Percentiles rank a stretch among this genome's conserved stretches.
Evolutionary conservation across 2,797 vertebrate genomes (phyloP).

Genomic region (Tauraco hartlaubi): DNA sequence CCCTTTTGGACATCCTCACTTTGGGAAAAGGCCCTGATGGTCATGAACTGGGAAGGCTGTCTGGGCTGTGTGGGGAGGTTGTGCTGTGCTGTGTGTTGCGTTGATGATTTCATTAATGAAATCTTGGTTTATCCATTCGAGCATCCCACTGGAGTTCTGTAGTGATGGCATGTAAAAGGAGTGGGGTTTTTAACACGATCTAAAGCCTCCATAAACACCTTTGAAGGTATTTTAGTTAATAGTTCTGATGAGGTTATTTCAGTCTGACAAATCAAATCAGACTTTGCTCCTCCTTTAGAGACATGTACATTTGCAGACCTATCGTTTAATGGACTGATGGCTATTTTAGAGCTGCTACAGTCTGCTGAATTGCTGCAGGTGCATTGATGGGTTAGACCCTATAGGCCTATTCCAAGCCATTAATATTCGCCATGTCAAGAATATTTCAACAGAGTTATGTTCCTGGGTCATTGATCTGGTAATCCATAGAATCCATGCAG

Average conservation of each 20-base stretch:
- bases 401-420: conserved; percentile 4
- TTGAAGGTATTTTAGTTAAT: not conserved
- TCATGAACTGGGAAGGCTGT: not conserved
- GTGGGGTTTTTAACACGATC: not conserved
- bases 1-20: not conserved
- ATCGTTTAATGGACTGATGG: not conserved
- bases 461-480: conserved; percentile 42
- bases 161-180: accelerated
- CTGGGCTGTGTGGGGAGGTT: not conserved
- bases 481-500: not conserved
- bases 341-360: not conserved
- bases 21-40: not conserved
- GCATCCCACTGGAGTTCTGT: not conserved
- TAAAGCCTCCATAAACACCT: not conserved
- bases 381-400: conserved; percentile 42
- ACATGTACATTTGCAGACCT: not conserved
- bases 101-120: not conserved
- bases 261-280: not conserved
- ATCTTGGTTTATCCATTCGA: not conserved
- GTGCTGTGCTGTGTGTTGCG: not conserved
- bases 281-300: not conserved
- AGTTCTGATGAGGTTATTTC: not conserved
- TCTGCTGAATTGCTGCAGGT: conserved; percentile 18
- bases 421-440: conserved; percentile 29
- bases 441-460: conserved; percentile 48